A percentile compares a stretch with the other conserved stretches of the same genome.
These are phyloP conservation scores for Hemaris fuciformis DNA, from an alignment of 2,888 invertebrate species.

Conservation along the genomic window DNA sequence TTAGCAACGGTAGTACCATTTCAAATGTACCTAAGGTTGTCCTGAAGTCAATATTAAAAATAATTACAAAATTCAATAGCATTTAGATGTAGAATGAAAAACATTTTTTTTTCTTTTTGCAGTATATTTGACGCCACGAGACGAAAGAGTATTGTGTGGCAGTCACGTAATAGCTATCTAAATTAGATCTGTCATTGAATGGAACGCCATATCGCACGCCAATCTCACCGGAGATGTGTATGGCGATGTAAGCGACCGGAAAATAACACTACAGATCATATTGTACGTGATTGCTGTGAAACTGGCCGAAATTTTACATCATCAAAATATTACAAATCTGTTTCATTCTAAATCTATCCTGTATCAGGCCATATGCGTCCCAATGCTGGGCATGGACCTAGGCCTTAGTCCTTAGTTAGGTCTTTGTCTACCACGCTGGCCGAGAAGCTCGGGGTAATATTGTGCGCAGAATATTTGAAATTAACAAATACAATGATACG, in stretches of 20 bases:
- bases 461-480: too few relatives aligned
- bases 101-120: background rate
- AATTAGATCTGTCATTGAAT: conserved; percentile 60
- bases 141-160: background rate
- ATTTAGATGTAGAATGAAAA: background rate
- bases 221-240: conserved; percentile 47
- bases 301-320: background rate
- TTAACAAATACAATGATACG: too few relatives aligned
- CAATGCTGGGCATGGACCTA: too few relatives aligned
- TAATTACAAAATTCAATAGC: background rate
- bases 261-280: conserved; percentile 46
- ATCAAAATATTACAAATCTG: background rate
- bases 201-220: conserved; percentile 38
- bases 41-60: background rate
- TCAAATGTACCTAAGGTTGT: too few relatives aligned
- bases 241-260: conserved; percentile 53
- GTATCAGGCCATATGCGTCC: too few relatives aligned
- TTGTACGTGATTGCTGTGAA: background rate
- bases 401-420: too few relatives aligned
- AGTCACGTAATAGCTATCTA: conserved; percentile 37
- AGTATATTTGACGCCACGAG: background rate
- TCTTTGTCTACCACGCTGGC: too few relatives aligned
- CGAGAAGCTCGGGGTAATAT: too few relatives aligned
- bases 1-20: too few relatives aligned
- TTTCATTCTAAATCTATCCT: background rate